Conservation (phyloP, 2,797 vertebrate species). For the Xiphorhynchus erythropygius region DNA sequence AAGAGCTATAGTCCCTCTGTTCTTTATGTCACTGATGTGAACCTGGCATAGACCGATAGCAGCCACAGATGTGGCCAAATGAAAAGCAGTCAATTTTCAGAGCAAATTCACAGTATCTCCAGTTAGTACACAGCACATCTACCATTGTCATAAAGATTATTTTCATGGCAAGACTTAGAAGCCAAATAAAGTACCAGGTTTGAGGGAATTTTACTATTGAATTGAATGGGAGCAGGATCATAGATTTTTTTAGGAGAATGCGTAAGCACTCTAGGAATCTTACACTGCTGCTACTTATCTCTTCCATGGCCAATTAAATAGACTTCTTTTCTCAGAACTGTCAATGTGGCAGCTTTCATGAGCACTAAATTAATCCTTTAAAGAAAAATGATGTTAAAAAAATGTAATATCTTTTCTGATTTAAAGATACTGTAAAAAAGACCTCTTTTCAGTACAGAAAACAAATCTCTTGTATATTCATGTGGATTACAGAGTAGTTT, state of each 20-base stretch:
- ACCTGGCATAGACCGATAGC: background rate
- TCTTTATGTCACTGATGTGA: background rate
- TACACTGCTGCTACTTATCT: background rate
- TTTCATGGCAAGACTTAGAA: background rate
- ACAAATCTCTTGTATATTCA: conserved; percentile 67
- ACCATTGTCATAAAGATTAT: background rate
- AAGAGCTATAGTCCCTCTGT: background rate
- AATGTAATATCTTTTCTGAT: conserved; percentile 47
- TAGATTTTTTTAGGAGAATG: conserved; percentile 24
- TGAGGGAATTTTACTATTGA: background rate
- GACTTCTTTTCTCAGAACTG: conserved; percentile 29
- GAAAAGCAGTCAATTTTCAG: background rate
- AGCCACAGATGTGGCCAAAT: background rate
- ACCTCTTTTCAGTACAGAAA: conserved; percentile 51
- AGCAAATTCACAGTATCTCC: background rate
- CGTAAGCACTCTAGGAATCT: background rate
- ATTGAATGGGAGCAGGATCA: background rate
- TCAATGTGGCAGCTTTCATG: conserved; percentile 42
- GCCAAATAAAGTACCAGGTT: background rate
- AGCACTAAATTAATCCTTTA: conserved; percentile 45
- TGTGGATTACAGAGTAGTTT: conserved; percentile 66
- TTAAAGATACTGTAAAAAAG: conserved; percentile 54
- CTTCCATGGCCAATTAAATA: conserved; percentile 50
- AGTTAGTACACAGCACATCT: background rate
- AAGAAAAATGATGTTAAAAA: conserved; percentile 25